Evolutionary conservation across 2,113 vertebrate genomes (phyloP).

Genomic region (Pelodiscus sinensis): DNA sequence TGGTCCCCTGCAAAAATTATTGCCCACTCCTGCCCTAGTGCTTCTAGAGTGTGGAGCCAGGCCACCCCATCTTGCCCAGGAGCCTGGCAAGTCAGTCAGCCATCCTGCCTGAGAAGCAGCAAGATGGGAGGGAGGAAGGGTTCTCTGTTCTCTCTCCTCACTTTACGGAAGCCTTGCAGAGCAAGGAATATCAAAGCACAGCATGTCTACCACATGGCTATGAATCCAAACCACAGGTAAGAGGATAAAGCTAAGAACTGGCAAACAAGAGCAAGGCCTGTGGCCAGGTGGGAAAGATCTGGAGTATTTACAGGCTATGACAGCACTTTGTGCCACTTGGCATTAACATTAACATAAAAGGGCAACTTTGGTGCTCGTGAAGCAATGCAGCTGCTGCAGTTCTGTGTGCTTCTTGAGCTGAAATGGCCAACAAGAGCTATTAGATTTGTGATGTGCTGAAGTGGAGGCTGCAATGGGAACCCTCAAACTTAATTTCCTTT

Average conservation of each 20-base stretch:
- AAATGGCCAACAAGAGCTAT: background rate
- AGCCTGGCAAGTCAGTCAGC: too few relatives aligned
- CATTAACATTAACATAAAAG: rapidly evolving
- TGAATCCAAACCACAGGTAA: background rate
- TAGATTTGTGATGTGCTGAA: background rate
- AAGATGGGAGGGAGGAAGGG: background rate
- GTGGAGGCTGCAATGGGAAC: background rate
- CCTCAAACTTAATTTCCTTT: background rate
- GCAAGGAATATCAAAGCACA: background rate
- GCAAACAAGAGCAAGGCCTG: background rate
- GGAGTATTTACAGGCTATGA: background rate
- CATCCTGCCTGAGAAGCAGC: background rate
- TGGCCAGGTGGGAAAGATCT: background rate
- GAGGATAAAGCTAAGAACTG: background rate
- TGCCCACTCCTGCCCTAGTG: too few relatives aligned
- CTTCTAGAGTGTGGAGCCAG: too few relatives aligned
- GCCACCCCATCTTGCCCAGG: too few relatives aligned
- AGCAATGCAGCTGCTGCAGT: background rate
- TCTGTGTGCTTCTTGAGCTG: rapidly evolving
- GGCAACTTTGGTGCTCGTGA: rapidly evolving
- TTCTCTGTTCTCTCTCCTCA: background rate
- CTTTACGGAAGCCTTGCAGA: background rate
- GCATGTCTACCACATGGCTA: background rate
- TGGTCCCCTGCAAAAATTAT: too few relatives aligned
- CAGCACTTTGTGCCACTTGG: rapidly evolving